phyloP scores from a whole-genome alignment of 2,113 vertebrate genomes.

The Argyrosomus japonicus region DNA sequence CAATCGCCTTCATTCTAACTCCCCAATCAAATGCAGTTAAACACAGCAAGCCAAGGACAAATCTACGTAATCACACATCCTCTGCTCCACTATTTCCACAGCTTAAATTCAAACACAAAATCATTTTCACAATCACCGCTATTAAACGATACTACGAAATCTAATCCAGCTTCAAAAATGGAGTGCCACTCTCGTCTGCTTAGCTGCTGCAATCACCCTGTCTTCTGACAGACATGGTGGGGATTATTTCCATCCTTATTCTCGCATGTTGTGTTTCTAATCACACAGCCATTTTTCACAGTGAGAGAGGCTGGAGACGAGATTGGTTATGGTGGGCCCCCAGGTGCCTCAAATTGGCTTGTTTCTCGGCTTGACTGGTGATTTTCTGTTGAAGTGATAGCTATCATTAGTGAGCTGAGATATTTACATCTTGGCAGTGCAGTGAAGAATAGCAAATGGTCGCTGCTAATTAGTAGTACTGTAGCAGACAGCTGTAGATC shows the following conservation, averaged over 20 bases:
- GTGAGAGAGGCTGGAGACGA: conserved; percentile 20
- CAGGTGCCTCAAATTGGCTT: conserved; percentile 46
- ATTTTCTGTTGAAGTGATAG: conserved; percentile 43
- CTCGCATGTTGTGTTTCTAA: conserved; percentile 34
- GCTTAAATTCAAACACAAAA: conserved; percentile 24
- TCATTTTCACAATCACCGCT: conserved; percentile 1
- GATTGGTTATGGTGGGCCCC: conserved; percentile 14
- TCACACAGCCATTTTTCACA: conserved; percentile 2
- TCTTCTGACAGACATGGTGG: neutral
- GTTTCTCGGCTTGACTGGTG: conserved; percentile 9
- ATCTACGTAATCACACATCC: conserved; percentile 17
- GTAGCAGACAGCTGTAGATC: conserved; percentile 54
- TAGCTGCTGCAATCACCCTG: conserved; percentile 11
- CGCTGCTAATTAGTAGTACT: conserved; percentile 57
- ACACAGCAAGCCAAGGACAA: conserved; percentile 16
- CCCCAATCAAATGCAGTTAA: conserved; percentile 10
- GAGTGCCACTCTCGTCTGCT: neutral
- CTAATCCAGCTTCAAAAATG: conserved; percentile 25
- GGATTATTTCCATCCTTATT: conserved; percentile 32
- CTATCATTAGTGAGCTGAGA: conserved; percentile 51
- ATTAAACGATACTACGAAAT: conserved; percentile 26
- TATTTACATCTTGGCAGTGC: conserved; percentile 40
- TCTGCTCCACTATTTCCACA: conserved; percentile 10
- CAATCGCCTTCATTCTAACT: conserved; percentile 26
- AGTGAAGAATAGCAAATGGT: conserved; percentile 31